phyloP scores from a whole-genome alignment of 2,888 invertebrate genomes.

The Temnothorax ravouxi region DNA sequence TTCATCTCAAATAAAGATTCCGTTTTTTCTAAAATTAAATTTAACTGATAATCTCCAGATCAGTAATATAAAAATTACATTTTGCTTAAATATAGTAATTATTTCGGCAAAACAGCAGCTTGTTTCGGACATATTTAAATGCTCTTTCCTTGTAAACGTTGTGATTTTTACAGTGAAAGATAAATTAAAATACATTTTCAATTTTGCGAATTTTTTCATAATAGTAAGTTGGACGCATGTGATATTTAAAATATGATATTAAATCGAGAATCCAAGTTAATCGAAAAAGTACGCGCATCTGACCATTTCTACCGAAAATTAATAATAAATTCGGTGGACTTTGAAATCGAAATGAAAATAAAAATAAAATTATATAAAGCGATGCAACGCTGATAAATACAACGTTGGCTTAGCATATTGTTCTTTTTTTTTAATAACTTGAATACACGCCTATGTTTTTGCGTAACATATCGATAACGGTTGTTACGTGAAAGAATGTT shows the following conservation, averaged over 20 bases:
- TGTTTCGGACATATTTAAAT: neutral
- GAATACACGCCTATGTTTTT: neutral
- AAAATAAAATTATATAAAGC: neutral
- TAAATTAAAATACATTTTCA: constrained; percentile 4
- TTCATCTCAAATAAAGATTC: neutral
- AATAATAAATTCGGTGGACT: neutral
- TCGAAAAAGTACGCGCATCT: neutral
- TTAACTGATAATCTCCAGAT: neutral
- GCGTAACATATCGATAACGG: neutral
- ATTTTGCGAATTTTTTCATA: neutral
- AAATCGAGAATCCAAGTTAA: neutral
- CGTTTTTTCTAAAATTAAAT: neutral
- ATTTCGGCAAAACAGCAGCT: neutral
- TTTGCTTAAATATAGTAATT: constrained; percentile 25
- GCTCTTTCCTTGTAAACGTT: neutral
- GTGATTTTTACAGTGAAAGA: neutral
- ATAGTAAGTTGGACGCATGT: neutral
- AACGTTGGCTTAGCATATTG: too few relatives aligned
- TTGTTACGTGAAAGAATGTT: neutral
- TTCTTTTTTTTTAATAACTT: constrained; percentile 2
- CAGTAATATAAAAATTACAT: neutral
- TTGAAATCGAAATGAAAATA: neutral
- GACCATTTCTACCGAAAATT: neutral
- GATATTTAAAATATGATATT: neutral
- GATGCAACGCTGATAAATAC: neutral